Percentiles rank a stretch among this genome's conserved stretches.
phyloP scores from a whole-genome alignment of 1,140 invertebrate species.

The Homarus americanus region DNA sequence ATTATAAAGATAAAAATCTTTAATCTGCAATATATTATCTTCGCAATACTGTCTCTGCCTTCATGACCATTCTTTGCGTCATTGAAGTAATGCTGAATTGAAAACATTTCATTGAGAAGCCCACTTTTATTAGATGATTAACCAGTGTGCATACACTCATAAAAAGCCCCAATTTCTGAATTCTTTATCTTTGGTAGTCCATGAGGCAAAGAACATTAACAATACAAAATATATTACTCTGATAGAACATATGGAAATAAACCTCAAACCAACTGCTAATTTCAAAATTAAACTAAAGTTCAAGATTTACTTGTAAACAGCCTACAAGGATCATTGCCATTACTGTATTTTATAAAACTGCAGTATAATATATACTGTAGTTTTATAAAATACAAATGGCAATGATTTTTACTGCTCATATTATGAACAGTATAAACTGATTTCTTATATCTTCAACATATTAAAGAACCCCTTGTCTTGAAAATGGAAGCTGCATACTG shows the following conservation, averaged over 20 bases:
- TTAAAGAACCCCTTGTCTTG: no score
- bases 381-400: no score
- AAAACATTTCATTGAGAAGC: neutral
- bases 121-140: neutral
- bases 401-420: no score
- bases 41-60: constrained; percentile 59
- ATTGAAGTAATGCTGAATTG: neutral
- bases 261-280: constrained; percentile 32
- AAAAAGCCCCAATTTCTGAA: constrained; percentile 1
- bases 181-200: constrained; percentile 49
- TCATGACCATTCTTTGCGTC: constrained; percentile 32
- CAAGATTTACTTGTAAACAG: neutral
- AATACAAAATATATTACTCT: constrained; percentile 65
- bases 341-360: neutral
- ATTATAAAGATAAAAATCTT: constrained; percentile 71
- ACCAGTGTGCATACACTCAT: neutral
- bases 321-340: neutral
- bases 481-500: no score
- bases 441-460: no score
- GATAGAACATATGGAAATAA: constrained; percentile 44
- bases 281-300: neutral
- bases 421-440: no score
- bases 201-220: constrained; percentile 59
- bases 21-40: constrained; percentile 63
- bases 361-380: no score